Percentiles rank a stretch among this genome's conserved stretches.
Evolutionary conservation across 2,888 invertebrate genomes (phyloP).

Genomic region (Alitta virens): DNA sequence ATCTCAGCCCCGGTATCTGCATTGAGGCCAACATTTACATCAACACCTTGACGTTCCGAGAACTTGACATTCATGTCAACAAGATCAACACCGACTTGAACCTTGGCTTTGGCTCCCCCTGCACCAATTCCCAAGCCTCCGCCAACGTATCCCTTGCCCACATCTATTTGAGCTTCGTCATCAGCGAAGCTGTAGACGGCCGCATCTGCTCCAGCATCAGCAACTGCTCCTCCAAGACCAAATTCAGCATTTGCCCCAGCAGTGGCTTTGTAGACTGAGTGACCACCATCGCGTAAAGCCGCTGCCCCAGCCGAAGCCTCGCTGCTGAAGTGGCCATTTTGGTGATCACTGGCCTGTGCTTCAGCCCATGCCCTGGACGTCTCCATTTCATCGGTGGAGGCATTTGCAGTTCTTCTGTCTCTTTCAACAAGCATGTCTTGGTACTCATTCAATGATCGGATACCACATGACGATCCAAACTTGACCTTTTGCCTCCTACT

Average conservation of each 20-base stretch:
- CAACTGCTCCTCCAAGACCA: background rate
- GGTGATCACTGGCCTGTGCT: background rate
- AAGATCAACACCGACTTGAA: background rate
- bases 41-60: no score
- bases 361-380: background rate
- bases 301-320: background rate
- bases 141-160: background rate
- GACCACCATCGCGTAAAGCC: background rate
- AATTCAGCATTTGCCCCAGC: background rate
- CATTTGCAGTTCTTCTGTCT: no score
- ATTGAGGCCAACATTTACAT: background rate
- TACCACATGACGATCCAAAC: no score
- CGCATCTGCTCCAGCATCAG: background rate
- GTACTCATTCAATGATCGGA: no score
- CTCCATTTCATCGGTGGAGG: background rate
- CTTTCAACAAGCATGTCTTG: no score
- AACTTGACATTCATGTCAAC: background rate
- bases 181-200: background rate
- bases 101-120: background rate
- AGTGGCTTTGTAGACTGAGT: no score
- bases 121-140: background rate
- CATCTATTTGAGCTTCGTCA: background rate
- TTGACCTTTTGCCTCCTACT: no score
- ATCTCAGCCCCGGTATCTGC: background rate
- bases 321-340: background rate